Conservation (phyloP, 2,797 vertebrate species). For the Sebastes matsubarae region DNA sequence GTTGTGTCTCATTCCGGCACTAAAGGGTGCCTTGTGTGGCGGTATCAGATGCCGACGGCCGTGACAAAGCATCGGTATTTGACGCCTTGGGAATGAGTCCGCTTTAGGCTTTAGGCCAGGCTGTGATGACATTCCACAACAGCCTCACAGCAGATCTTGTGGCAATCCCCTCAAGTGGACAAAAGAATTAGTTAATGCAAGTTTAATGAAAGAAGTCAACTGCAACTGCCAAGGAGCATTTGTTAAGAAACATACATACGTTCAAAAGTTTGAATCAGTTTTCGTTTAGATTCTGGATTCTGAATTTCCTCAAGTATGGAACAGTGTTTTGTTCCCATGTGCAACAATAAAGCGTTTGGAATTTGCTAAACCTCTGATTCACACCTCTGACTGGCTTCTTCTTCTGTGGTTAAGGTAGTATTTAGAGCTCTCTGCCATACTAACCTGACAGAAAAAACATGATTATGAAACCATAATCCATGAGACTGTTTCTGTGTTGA, state of each 20-base stretch:
- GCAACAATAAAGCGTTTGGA: not conserved
- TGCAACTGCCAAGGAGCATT: not conserved
- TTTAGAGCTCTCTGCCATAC: not conserved
- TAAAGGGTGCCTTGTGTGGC: no score
- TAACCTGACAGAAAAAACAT: not conserved
- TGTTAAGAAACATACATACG: not conserved
- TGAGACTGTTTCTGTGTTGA: not conserved
- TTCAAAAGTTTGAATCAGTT: not conserved
- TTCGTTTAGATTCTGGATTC: not conserved
- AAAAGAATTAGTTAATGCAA: not conserved
- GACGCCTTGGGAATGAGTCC: no score
- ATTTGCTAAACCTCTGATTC: not conserved
- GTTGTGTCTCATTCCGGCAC: no score
- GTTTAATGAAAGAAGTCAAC: not conserved
- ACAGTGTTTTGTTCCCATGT: not conserved
- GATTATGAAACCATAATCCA: not conserved
- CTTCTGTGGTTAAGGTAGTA: not conserved
- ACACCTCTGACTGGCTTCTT: not conserved
- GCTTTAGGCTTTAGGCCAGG: not conserved
- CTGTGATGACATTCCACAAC: not conserved
- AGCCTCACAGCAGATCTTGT: not conserved
- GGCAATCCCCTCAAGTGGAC: not conserved
- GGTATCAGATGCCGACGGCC: no score
- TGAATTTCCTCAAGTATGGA: not conserved
- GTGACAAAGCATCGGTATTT: no score